Evolutionary conservation across 1,140 invertebrate genomes (phyloP).

Genomic region (Leguminivora glycinivorella): DNA sequence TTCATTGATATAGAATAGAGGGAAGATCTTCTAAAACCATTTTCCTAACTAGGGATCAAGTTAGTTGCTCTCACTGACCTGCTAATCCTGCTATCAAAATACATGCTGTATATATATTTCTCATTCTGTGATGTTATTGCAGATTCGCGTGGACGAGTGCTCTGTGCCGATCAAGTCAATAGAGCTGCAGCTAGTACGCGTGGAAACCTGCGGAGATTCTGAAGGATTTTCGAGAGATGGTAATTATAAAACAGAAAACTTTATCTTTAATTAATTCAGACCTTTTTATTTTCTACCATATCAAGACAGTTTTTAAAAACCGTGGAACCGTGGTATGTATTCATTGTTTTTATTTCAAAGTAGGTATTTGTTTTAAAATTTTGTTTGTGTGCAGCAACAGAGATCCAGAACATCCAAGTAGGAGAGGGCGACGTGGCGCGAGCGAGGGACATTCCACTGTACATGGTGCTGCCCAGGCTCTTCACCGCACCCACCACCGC

Average conservation of each 20-base stretch:
- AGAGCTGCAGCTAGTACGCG: slow-evolving; percentile 95
- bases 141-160: slow-evolving; percentile 75
- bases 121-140: slow-evolving; percentile 30
- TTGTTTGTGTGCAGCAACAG: slow-evolving; percentile 86
- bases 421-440: slow-evolving; percentile 94
- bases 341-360: too few relatives aligned
- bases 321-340: too few relatives aligned
- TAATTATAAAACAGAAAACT: slow-evolving; percentile 62
- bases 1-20: too few relatives aligned
- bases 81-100: too few relatives aligned
- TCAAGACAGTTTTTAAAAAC: neutral
- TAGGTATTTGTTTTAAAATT: too few relatives aligned
- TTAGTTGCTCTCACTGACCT: too few relatives aligned
- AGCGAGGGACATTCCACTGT: slow-evolving; percentile 92
- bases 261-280: too few relatives aligned
- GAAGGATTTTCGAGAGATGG: slow-evolving; percentile 97
- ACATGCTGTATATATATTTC: too few relatives aligned
- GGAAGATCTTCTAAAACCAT: too few relatives aligned
- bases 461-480: slow-evolving; percentile 96
- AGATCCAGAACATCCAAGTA: slow-evolving; percentile 99
- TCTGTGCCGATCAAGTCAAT: slow-evolving; percentile 92
- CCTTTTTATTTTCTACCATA: too few relatives aligned
- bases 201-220: slow-evolving; percentile 97
- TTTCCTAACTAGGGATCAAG: too few relatives aligned
- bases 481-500: slow-evolving; percentile 96